Evolutionary conservation across 2,113 vertebrate genomes (phyloP).

Genomic region (Dolichotis patagonum): DNA sequence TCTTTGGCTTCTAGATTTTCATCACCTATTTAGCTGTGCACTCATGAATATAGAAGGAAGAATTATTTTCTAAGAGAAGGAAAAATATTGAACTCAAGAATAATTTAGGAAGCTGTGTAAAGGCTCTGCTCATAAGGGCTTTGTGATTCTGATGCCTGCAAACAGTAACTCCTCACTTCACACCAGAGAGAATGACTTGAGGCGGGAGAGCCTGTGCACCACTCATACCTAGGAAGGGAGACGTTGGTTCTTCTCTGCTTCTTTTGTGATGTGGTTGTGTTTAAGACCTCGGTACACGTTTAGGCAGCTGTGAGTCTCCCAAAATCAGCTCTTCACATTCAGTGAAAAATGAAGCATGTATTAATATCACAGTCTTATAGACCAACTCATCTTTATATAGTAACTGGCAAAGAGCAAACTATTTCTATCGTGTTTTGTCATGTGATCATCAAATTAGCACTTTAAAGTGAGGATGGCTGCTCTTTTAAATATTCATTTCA

Average conservation of each 20-base stretch:
- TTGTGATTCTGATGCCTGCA: neutral
- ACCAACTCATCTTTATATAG: neutral
- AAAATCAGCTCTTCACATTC: neutral
- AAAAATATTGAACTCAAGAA: neutral
- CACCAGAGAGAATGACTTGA: neutral
- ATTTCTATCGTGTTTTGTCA: neutral
- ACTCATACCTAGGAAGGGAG: neutral
- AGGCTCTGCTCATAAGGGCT: neutral
- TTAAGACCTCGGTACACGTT: neutral
- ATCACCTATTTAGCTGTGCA: neutral
- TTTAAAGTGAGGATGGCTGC: neutral
- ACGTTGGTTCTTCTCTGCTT: neutral
- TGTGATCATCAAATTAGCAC: neutral
- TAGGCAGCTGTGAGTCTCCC: neutral
- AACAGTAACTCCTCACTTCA: neutral
- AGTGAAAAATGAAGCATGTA: neutral
- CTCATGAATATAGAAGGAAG: neutral
- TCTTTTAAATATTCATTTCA: neutral
- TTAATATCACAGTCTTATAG: neutral
- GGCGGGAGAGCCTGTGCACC: neutral
- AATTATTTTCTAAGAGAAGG: neutral
- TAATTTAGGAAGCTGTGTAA: neutral
- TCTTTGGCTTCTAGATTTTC: neutral
- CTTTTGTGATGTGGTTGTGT: neutral
- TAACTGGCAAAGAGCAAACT: neutral